These are phyloP conservation scores for Blera fallax DNA, from an alignment of 2,888 invertebrate genomes.

Conservation along the genomic window DNA sequence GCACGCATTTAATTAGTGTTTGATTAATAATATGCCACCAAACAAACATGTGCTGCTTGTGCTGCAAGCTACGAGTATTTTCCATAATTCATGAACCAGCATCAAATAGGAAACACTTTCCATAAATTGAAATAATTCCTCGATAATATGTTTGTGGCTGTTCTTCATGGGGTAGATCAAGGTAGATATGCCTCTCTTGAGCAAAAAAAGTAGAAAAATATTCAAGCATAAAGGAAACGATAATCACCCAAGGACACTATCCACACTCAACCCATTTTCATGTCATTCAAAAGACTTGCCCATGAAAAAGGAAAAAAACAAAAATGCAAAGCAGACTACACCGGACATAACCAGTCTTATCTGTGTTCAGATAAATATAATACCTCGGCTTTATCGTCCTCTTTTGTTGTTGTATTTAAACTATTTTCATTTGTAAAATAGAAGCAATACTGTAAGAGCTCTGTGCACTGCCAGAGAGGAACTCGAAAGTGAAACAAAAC, in stretches of 20 bases:
- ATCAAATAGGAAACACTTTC: slow-evolving; percentile 21
- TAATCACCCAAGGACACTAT: slow-evolving; percentile 49
- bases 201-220: slow-evolving; percentile 17
- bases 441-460: slow-evolving; percentile 43
- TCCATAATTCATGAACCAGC: slow-evolving; percentile 51
- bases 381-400: slow-evolving; percentile 55
- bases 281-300: slow-evolving; percentile 12
- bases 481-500: slow-evolving; percentile 49
- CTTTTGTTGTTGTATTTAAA: slow-evolving; percentile 27
- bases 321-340: slow-evolving; percentile 60
- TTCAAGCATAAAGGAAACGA: slow-evolving; percentile 24
- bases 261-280: slow-evolving; percentile 12
- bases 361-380: slow-evolving; percentile 60
- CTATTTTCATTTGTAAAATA: slow-evolving; percentile 61
- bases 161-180: slow-evolving; percentile 17
- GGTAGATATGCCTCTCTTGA: not conserved
- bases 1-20: slow-evolving; percentile 17
- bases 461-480: not conserved
- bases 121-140: slow-evolving; percentile 12
- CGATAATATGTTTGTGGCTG: slow-evolving; percentile 32
- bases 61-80: slow-evolving; percentile 20
- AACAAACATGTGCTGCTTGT: not conserved
- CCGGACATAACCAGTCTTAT: slow-evolving; percentile 52
- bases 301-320: slow-evolving; percentile 8
- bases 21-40: not conserved